A percentile compares a stretch with the other conserved stretches of the same genome.
These are phyloP conservation scores for Nomada hirtipes DNA, from an alignment of 2,888 invertebrate species.

Conservation along the genomic window DNA sequence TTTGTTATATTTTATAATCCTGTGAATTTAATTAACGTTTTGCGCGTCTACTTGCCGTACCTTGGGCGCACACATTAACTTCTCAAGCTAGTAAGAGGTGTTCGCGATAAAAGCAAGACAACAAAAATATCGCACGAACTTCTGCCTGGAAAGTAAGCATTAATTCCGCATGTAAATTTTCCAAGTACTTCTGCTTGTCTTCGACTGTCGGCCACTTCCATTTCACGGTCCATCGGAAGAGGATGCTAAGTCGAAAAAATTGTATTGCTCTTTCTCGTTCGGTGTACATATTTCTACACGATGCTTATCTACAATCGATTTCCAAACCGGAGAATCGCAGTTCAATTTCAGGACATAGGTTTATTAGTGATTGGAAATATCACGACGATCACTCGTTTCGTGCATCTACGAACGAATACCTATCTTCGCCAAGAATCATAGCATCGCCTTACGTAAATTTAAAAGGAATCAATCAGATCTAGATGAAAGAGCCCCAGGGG, in stretches of 20 bases:
- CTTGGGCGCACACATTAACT: constrained; percentile 16
- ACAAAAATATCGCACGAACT: neutral
- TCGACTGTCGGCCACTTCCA: neutral
- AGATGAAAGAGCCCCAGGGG: constrained; percentile 45
- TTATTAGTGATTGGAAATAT: neutral
- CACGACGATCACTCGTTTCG: neutral
- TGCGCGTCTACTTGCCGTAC: neutral
- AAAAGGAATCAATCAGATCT: constrained; percentile 59
- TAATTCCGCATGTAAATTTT: constrained; percentile 17
- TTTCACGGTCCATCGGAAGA: neutral
- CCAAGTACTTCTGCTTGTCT: neutral
- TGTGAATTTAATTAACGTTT: constrained; percentile 33
- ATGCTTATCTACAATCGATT: neutral
- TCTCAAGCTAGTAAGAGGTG: constrained; percentile 35
- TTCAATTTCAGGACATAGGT: neutral
- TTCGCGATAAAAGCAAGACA: constrained; percentile 19
- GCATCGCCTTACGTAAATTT: constrained; percentile 48
- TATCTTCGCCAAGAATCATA: constrained; percentile 23
- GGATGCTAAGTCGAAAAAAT: neutral
- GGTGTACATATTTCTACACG: neutral
- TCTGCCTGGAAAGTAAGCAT: neutral
- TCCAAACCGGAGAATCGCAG: neutral
- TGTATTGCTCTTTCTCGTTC: too few species aligned
- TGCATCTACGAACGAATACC: constrained; percentile 12
- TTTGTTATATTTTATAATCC: constrained; percentile 16